Evolutionary conservation across 2,888 invertebrate species (phyloP).

Genomic region (Entomobrya multifasciata): DNA sequence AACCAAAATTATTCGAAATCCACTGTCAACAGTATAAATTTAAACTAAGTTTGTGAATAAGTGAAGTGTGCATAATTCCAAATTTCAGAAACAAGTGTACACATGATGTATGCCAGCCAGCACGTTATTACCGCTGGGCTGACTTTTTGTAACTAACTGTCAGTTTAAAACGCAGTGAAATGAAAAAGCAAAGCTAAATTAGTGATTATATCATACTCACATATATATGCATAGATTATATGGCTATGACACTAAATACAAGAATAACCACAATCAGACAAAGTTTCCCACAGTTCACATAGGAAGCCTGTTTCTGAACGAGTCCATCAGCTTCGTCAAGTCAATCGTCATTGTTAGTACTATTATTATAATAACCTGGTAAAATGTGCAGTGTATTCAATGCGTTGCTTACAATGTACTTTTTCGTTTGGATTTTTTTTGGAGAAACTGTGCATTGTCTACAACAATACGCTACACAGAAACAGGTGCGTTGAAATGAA

Average conservation of each 20-base stretch:
- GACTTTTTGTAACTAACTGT: neutral
- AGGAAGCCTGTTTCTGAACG: slow-evolving; percentile 8
- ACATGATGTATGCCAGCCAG: too few species aligned
- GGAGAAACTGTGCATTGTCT: neutral
- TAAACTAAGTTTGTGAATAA: neutral
- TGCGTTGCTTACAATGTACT: neutral
- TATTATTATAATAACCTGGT: too few species aligned
- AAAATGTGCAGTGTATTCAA: slow-evolving; percentile 1
- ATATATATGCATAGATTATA: too few species aligned
- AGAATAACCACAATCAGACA: slow-evolving; percentile 24
- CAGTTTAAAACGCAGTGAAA: neutral
- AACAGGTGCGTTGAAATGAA: slow-evolving; percentile 12
- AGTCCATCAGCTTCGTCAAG: neutral
- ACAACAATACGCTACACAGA: neutral
- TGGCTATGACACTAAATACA: too few species aligned
- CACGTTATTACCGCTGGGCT: neutral
- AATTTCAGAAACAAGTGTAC: neutral
- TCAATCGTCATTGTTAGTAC: too few species aligned
- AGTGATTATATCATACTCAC: too few species aligned
- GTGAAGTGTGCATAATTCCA: neutral
- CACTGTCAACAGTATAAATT: neutral
- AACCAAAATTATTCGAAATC: too few species aligned
- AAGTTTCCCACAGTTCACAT: slow-evolving; percentile 25
- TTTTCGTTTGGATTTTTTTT: neutral
- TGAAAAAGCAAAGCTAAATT: slow-evolving; percentile 40